Conservation (phyloP, 2,113 vertebrate genomes). For the Struthio camelus region DNA sequence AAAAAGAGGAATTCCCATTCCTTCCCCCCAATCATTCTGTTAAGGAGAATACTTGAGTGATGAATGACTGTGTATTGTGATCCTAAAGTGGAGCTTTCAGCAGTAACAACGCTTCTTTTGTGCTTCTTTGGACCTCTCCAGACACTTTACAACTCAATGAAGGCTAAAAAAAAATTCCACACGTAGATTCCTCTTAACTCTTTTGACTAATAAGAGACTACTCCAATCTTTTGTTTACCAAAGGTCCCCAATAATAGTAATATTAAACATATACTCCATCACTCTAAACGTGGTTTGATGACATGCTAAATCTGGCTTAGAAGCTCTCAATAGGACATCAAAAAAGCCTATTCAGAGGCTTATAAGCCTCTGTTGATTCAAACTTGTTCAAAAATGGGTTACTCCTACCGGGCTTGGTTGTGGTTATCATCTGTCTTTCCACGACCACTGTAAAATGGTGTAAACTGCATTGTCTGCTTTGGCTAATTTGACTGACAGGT, state of each 20-base stretch:
- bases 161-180: neutral
- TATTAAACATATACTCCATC: neutral
- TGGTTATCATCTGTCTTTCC: neutral
- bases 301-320: neutral
- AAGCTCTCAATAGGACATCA: neutral
- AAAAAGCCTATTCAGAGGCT: neutral
- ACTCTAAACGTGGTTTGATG: neutral
- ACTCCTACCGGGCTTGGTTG: neutral
- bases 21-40: neutral
- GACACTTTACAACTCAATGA: neutral
- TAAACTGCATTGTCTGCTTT: neutral
- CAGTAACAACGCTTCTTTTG: neutral
- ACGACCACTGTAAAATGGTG: neutral
- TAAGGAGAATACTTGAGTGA: neutral
- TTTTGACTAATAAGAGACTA: neutral
- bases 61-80: neutral
- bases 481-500: neutral
- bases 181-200: neutral
- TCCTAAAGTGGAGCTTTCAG: neutral
- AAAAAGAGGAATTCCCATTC: neutral
- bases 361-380: neutral
- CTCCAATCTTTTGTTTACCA: rapidly evolving
- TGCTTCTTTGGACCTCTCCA: neutral
- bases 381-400: neutral
- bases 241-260: neutral